Base-by-base conservation (phyloP, 2,888 invertebrate species). In the Harpalus rubripes region DNA sequence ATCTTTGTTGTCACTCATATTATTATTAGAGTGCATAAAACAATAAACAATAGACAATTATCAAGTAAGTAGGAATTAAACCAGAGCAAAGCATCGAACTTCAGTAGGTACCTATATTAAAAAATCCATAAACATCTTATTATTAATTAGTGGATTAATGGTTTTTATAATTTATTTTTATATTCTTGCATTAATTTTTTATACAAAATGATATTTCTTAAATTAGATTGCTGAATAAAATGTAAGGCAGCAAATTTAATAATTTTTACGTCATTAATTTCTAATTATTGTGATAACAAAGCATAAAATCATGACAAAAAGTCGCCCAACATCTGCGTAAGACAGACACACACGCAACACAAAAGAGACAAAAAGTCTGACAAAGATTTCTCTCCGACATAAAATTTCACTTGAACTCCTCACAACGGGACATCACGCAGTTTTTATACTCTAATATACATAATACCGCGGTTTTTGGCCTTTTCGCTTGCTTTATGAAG, bases 371-470 rank as follows among this genome's bases (percentile, higher is more conserved):
- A 58, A 83, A 83, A 74, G 41, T 61, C 61, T 44, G 59, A 7
- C 32, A 56, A 44, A 83, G 56, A 59, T 68, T 83, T 39, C 83
- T 78, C 59, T 84, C 44, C 76, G 15, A 84, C 84, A 84, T 84
- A 84, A 84, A 84, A 84, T 84, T 84, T 84, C 84, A 84, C 84
- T 84, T 84, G 78, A 78, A 84, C 22, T 78, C 41, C 22, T 59
- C 78, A 56, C 52, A 39, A 59, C 52, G 32, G 44, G 41, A 44
- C 22, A 59, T 58, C 83, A 58, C 61, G 44, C 39, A 78, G 78
- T 78, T 84, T 84, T 84, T 84, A 84, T 84, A 61, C 65, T 58
- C 63, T 84, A 84, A 84, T 84, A 84, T 84, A 84, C 84, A 84
- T 84, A 84, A 84, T 84, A 65, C 61, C 61, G 78, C 65, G 63